Conservation (phyloP, 2,797 vertebrate species). For the Eulemur albifrons region DNA sequence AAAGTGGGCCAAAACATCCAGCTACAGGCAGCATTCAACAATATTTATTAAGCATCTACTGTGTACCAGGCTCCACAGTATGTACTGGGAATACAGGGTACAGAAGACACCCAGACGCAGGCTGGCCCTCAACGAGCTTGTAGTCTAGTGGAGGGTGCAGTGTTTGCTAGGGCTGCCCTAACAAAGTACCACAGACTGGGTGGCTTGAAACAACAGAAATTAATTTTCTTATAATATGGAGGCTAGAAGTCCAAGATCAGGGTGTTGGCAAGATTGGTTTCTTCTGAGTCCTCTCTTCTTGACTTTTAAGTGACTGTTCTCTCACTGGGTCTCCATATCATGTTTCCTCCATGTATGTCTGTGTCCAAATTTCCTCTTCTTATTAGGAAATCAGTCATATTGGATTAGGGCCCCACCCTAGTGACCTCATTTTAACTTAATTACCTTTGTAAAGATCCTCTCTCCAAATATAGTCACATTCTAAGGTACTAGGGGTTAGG, state of each 20-base stretch:
- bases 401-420: background rate
- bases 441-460: background rate
- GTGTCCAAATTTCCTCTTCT: background rate
- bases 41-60: background rate
- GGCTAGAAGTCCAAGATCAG: background rate
- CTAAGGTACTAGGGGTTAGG: background rate
- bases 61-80: background rate
- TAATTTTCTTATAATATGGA: background rate
- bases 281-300: background rate
- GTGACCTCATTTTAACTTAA: conserved; percentile 12
- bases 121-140: accelerated
- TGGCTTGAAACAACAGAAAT: background rate
- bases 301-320: background rate
- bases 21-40: background rate
- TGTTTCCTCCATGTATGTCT: background rate
- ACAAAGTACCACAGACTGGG: background rate
- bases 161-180: background rate
- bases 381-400: background rate
- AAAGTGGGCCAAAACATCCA: background rate
- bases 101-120: background rate
- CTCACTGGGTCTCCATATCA: background rate
- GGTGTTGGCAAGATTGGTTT: background rate
- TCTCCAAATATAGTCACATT: background rate
- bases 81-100: background rate
- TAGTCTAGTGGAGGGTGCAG: background rate